phyloP scores from a whole-genome alignment of 2,113 vertebrate species.

The Rhinogobius similis region DNA sequence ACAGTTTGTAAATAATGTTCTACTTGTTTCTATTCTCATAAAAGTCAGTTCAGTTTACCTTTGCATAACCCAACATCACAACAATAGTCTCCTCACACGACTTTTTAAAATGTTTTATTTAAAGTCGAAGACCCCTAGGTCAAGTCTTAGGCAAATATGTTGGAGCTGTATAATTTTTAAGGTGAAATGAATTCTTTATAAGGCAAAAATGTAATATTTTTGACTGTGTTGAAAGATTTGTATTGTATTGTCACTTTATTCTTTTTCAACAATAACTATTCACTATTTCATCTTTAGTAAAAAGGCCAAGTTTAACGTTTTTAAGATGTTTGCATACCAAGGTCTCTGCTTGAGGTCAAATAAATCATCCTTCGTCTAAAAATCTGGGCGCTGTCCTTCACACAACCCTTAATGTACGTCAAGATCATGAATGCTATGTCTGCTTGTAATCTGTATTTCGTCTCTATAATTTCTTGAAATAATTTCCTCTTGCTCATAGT shows the following conservation, averaged over 20 bases:
- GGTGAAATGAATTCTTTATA: too few species aligned
- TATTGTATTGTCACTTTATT: background rate
- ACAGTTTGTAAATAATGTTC: too few species aligned
- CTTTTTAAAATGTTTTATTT: too few species aligned
- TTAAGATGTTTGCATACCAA: background rate
- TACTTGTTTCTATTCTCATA: too few species aligned
- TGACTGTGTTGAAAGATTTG: background rate
- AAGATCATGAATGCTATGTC: background rate
- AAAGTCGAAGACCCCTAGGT: too few species aligned
- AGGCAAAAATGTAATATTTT: too few species aligned
- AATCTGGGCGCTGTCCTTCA: background rate
- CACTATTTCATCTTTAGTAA: background rate
- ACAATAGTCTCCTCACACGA: too few species aligned
- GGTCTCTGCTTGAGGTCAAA: slow-evolving; percentile 37
- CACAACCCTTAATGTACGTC: background rate
- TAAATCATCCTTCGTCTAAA: slow-evolving; percentile 37
- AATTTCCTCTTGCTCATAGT: slow-evolving; percentile 42
- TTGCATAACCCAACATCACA: too few species aligned
- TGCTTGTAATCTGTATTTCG: slow-evolving; percentile 29
- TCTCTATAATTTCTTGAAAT: slow-evolving; percentile 32
- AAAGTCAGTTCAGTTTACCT: background rate
- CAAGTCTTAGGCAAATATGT: too few species aligned
- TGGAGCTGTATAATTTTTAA: too few species aligned
- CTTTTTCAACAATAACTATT: too few species aligned
- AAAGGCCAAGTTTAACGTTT: background rate